Base-by-base conservation (phyloP, 2,797 vertebrate species). In the Sphenopsis melanotis region DNA sequence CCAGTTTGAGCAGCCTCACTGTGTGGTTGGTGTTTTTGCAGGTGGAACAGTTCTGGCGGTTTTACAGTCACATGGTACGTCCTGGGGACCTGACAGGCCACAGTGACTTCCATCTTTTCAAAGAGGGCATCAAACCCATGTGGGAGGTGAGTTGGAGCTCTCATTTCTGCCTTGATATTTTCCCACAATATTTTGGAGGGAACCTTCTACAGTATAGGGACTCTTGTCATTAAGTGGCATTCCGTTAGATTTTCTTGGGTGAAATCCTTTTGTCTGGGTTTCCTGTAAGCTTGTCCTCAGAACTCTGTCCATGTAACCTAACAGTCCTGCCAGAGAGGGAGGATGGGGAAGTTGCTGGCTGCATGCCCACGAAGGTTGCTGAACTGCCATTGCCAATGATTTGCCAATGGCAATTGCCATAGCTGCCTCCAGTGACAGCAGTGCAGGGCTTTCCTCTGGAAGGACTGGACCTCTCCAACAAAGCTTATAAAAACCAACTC, bases 1-100 rank as follows among this genome's bases (percentile, higher is more conserved):
- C 13, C 47, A 36, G 32, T 57, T 65, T 66, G 65, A 81, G 34
- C 64, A 87, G 61, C 66, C 71, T 94, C 52, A 59, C 5, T 64
- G 19, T 55, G 37, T 70, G 46, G 37, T 75, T 83, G 6, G 0
- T 96, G 47, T 95, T 47, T 32, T 93, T 96, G 46, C 94, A 98
- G 98, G 98, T 98, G 97, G 98, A 98, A 86, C 98, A 98, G 60
- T 98, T 98, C 95, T 98, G 98, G 98, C 97, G 98, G 93, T 98
- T 98, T 96, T 98, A 98, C 82, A 98, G 98, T 95, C 98, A 98
- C 96, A 98, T 98, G 98, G 98, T 98, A 57, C 98, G 98, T 96
- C 98, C 98, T 29, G 98, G 98, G 95, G 98, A 98, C 97, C 96
- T 98, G 97, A 98, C 98, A 47, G 98, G 98, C 78, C 98, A 98